Evolutionary conservation across 37 sponge, comb jelly and placozoan genomes (phyloP), one percentile per base, ranked within the genome.

Genomic region (Aplysina aerophoba): DNA sequence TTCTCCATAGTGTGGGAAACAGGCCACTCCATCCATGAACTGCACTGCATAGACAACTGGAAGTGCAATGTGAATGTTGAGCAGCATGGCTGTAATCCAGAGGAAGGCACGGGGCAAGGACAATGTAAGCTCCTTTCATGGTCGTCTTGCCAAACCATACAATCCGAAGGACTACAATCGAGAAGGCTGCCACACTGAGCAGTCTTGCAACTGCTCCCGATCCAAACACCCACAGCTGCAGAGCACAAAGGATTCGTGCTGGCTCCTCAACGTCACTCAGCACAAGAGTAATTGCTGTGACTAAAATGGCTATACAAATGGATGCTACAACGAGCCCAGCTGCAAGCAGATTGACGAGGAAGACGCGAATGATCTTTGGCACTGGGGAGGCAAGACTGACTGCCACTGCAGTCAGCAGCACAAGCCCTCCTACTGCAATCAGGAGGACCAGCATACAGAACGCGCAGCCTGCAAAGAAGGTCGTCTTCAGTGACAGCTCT

Each of bases 21-120:
- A 69, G 71, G 34, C 71, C 2, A 69, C 6, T 1, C 30, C 4
- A 6, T 27, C 71, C 17, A 69, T 35, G 30, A 30, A 69, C 28
- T 69, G 71, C 22, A 65, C 66, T 11, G 66, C 66, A 16, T 65
- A 65, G 30, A 65, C 30, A 65, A 30, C 11, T 25, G 66, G 66
- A 11, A 65, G 66, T 8, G 27, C 27, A 8, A 65, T 65, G 66
- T 65, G 22, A 30, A 65, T 65, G 22, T 65, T 65, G 22, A 65
- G 22, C 11, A 65, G 22, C 11, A 65, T 30, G 22, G 66, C 27
- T 11, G 6, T 16, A 20, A 30, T 16, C 66, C 66, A 65, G 11
- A 65, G 30, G 22, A 25, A 25, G 27, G 27, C 22, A 25, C 22
- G 30, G n/a, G 27, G 30, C 15, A 17, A 57, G 15, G 59, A 65